These are phyloP conservation scores for Austrolebias charrua DNA, from an alignment of 2,797 vertebrate species.

Conservation along the genomic window DNA sequence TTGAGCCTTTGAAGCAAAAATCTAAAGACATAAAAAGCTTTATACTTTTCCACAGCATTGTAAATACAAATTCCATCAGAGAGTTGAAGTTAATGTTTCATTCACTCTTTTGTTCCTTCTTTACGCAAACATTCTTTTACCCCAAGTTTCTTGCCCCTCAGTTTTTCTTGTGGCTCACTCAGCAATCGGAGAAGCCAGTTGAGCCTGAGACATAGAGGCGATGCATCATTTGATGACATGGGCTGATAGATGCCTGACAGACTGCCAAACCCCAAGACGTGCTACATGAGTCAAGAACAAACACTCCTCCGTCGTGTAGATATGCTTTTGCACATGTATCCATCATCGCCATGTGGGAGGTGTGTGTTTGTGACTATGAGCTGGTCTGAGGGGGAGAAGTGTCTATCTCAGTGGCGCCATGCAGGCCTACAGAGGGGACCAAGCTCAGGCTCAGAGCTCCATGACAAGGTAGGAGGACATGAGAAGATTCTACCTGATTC, in stretches of 20 bases:
- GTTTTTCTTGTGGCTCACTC: slow-evolving; percentile 25
- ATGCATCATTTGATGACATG: slow-evolving; percentile 53
- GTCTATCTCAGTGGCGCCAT: slow-evolving; percentile 48
- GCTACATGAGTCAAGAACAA: slow-evolving; percentile 64
- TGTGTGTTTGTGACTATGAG: slow-evolving; percentile 31
- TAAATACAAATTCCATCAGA: slow-evolving; percentile 21
- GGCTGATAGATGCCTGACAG: slow-evolving; percentile 60
- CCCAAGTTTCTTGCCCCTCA: slow-evolving; percentile 2
- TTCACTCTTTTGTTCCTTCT: background rate
- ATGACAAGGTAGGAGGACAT: slow-evolving; percentile 47
- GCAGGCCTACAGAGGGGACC: slow-evolving; percentile 28
- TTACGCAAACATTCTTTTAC: slow-evolving; percentile 9
- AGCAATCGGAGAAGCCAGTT: slow-evolving; percentile 28
- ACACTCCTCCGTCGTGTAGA: slow-evolving; percentile 56
- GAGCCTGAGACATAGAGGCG: slow-evolving; percentile 36
- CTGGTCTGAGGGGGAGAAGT: slow-evolving; percentile 21
- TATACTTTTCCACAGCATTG: slow-evolving; percentile 6
- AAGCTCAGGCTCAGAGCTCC: slow-evolving; percentile 18
- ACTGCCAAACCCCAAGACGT: slow-evolving; percentile 52
- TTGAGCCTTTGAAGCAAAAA: slow-evolving; percentile 7
- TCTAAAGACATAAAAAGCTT: slow-evolving; percentile 4
- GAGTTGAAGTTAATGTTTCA: slow-evolving; percentile 4
- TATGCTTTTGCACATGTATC: slow-evolving; percentile 51
- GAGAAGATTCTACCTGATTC: slow-evolving; percentile 27
- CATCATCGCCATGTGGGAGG: slow-evolving; percentile 58